These are phyloP conservation scores for Corvus moneduloides DNA, from an alignment of 2,113 vertebrate species.

Conservation along the genomic window DNA sequence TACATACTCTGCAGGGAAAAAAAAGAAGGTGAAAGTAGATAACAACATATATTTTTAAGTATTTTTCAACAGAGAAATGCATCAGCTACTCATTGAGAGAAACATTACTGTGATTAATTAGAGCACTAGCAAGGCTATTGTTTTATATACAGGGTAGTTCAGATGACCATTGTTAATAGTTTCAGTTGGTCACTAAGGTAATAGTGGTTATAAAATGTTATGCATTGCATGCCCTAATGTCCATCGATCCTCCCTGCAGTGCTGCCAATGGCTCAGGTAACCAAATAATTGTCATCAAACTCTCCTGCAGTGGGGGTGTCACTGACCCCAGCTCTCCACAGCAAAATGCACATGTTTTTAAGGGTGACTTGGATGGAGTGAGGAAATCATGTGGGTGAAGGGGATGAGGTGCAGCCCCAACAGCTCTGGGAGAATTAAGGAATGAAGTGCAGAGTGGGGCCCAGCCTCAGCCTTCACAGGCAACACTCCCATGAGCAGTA, in stretches of 20 bases:
- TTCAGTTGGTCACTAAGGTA: neutral
- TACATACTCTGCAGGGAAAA: neutral
- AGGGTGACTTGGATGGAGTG: neutral
- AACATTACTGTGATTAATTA: neutral
- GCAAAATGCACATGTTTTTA: neutral
- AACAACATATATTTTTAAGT: neutral
- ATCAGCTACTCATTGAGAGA: neutral
- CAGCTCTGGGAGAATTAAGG: neutral
- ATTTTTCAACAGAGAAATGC: neutral
- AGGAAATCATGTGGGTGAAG: neutral
- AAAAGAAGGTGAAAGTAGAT: neutral
- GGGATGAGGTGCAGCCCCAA: neutral
- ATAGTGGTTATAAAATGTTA: neutral
- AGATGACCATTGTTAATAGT: neutral
- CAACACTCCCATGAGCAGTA: rapidly evolving
- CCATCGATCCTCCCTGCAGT: neutral
- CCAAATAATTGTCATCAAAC: neutral
- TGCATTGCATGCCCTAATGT: neutral
- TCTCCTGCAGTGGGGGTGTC: neutral
- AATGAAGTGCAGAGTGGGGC: neutral
- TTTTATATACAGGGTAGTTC: neutral
- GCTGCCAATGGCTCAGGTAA: neutral
- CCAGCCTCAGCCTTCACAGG: neutral
- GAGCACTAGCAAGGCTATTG: neutral
- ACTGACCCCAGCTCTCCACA: neutral